Conservation (phyloP, 2,888 invertebrate species). For the Parthenolecanium corni region DNA sequence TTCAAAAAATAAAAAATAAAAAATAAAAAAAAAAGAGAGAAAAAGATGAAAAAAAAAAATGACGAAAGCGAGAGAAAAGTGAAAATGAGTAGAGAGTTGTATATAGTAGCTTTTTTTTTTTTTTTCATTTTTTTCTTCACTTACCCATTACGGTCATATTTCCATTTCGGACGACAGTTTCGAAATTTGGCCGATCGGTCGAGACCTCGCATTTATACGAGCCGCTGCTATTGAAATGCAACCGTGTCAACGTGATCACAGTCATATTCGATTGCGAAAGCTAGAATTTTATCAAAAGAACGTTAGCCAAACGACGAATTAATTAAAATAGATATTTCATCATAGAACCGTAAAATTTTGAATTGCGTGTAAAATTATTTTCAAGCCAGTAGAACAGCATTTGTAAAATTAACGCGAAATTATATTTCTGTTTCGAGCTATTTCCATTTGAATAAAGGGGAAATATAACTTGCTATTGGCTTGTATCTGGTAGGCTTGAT, state of each 20-base stretch:
- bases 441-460: too few relatives aligned
- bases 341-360: not conserved
- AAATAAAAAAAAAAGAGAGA: too few relatives aligned
- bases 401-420: too few relatives aligned
- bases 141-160: constrained; percentile 33
- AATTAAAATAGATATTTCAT: not conserved
- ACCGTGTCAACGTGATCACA: constrained; percentile 27
- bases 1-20: too few relatives aligned
- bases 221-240: constrained; percentile 30
- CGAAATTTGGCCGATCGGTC: constrained; percentile 32
- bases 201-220: constrained; percentile 31
- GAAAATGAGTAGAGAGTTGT: too few relatives aligned
- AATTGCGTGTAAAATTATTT: not conserved
- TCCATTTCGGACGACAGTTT: constrained; percentile 28
- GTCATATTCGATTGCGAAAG: constrained; percentile 30
- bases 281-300: constrained; percentile 23
- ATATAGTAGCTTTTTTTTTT: too few relatives aligned
- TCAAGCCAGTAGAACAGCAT: too few relatives aligned
- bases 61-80: too few relatives aligned
- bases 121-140: not conserved
- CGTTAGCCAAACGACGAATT: not conserved
- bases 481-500: too few relatives aligned
- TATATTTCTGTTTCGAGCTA: too few relatives aligned
- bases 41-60: too few relatives aligned
- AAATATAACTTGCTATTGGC: too few relatives aligned